Base-by-base conservation (phyloP, 35 echinoderm and acorn worm genomes). In the Apostichopus californicus region DNA sequence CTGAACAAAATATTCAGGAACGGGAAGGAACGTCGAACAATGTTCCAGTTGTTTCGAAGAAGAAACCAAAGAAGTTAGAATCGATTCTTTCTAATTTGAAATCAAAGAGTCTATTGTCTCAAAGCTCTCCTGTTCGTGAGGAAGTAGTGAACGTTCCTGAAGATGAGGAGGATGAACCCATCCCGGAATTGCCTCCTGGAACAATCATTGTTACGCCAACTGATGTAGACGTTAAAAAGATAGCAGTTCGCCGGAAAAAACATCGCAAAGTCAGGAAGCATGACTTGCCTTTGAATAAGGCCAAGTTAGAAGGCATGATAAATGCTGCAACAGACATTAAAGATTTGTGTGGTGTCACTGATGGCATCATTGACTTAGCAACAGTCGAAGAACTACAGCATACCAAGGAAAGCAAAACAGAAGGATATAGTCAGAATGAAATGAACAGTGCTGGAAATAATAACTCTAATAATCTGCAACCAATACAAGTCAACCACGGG, bases 21-120 rank as follows among this genome's bases (percentile, higher is more conserved):
- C 2, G n/a, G 17, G 17, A 17, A 15, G 70, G 22, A 75, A 75
- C 1, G 6, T 75, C 17, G 71, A 75, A 75, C 17, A 75, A 18
- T 75, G 7, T 18, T 2, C 71, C 71, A 18, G 14, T 75, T 18
- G 6, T 22, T 18, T 75, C 8, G 13, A 91, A 91, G 59, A 91
- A 79, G 73, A 77, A 77, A 68, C 72, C 77, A 20, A 91, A 79
- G 21, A 91, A 91, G 25, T 55, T 91, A 18, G 89, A 91, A 79
- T 91, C 89, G 1, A 91, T 91, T 20, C 77, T 91, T 18, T 91
- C 89, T 28, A 78, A 60, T 91, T 79, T 91, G 75, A 91, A 79
- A 91, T 91, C 89, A 8, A 91, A 91, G 89, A 78, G 53, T 11
- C 22, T 91, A 18, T 15, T 59, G n/a, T 77, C 64, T 13, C 21